These are phyloP conservation scores for Pseudotriccus pelzelni DNA, from an alignment of 2,797 vertebrate genomes.

Conservation along the genomic window DNA sequence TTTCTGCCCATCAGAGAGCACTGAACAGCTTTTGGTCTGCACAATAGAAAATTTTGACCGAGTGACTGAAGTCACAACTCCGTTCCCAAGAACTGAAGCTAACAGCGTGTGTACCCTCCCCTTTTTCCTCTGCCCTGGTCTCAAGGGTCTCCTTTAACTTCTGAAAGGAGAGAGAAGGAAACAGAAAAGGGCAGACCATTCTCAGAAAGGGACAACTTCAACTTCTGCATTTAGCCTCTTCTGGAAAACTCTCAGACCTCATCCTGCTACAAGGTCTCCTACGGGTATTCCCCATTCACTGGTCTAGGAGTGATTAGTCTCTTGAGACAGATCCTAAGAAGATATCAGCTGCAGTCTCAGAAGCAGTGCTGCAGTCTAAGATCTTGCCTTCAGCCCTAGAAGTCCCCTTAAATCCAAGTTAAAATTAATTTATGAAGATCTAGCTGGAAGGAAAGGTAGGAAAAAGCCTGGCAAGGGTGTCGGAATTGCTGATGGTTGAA, in stretches of 20 bases:
- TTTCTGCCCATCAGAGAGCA: not conserved
- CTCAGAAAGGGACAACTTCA: slow-evolving; percentile 46
- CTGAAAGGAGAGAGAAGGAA: slow-evolving; percentile 23
- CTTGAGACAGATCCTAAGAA: not conserved
- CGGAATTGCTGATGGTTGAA: not conserved
- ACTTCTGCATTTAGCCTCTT: slow-evolving; percentile 41
- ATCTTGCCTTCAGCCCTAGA: not conserved
- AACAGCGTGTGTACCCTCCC: not conserved
- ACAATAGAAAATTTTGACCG: not conserved
- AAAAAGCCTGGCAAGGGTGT: not conserved
- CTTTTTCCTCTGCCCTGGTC: not conserved
- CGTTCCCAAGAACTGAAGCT: not conserved
- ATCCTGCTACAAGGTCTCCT: slow-evolving; percentile 31
- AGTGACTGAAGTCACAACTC: not conserved
- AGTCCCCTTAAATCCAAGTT: not conserved
- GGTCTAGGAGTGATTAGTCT: not conserved
- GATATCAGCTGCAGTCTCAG: not conserved
- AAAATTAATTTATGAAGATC: not conserved
- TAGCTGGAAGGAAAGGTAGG: not conserved
- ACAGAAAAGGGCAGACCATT: slow-evolving; percentile 46
- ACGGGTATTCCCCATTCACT: slow-evolving; percentile 46
- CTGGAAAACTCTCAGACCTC: slow-evolving; percentile 57
- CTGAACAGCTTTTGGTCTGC: not conserved
- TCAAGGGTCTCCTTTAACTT: slow-evolving; percentile 27
- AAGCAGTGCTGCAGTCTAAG: not conserved